Evolutionary conservation across 2,888 invertebrate species (phyloP).

Genomic region (Chrysodeixis includens): DNA sequence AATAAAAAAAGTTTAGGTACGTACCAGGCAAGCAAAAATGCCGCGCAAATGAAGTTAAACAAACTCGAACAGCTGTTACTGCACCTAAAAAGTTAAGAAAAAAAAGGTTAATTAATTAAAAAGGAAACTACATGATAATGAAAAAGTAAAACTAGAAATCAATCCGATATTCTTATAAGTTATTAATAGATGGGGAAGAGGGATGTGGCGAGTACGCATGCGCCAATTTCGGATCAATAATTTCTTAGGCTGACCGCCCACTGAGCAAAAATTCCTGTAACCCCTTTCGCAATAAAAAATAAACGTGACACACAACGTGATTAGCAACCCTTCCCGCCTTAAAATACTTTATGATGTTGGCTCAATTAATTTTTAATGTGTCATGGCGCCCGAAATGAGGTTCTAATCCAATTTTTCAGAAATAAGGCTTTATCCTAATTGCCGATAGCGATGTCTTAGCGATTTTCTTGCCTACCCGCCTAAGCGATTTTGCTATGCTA

Average conservation of each 20-base stretch:
- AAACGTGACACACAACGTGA: neutral
- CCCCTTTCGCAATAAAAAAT: neutral
- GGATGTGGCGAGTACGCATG: neutral
- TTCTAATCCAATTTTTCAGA: neutral
- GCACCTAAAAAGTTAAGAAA: neutral
- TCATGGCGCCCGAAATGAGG: neutral
- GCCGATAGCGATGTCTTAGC: neutral
- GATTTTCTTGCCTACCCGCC: neutral
- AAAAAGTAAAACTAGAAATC: neutral
- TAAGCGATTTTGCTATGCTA: neutral
- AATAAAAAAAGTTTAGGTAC: neutral
- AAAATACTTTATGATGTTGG: too few relatives aligned
- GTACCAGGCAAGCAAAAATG: neutral
- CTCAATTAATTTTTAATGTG: neutral
- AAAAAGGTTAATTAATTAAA: neutral
- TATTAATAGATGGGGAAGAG: neutral
- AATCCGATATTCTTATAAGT: neutral
- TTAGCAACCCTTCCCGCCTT: neutral
- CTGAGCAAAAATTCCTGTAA: neutral
- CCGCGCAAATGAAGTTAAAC: neutral
- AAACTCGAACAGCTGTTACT: too few relatives aligned
- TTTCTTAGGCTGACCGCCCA: neutral
- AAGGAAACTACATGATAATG: neutral
- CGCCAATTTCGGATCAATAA: neutral
- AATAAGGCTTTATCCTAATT: slow-evolving; percentile 3